Evolutionary conservation across 2,797 vertebrate genomes (phyloP).

Genomic region (Pygocentrus nattereri): DNA sequence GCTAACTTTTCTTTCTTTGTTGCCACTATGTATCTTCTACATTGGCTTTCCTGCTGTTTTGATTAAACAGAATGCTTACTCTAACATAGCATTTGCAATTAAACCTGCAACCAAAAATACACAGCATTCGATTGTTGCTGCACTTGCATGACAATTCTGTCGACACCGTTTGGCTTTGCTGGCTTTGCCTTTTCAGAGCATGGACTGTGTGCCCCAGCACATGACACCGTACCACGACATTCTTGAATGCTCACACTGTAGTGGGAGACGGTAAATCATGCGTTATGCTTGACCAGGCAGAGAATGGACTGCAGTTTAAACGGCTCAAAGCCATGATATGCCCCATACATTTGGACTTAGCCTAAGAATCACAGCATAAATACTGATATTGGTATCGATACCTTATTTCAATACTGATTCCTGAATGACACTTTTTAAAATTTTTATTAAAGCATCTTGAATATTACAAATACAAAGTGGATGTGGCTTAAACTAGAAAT

Average conservation of each 20-base stretch:
- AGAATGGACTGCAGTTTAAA: slow-evolving; percentile 14
- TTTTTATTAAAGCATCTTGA: too few species aligned
- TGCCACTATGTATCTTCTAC: slow-evolving; percentile 7
- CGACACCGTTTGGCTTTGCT: slow-evolving; percentile 40
- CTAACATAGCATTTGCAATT: slow-evolving; percentile 60
- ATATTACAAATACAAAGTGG: too few species aligned
- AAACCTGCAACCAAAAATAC: slow-evolving; percentile 70
- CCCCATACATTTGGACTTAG: neutral
- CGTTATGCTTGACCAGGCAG: slow-evolving; percentile 16
- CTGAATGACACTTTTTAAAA: too few species aligned
- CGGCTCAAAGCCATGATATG: slow-evolving; percentile 5
- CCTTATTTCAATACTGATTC: too few species aligned
- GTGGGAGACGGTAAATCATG: slow-evolving; percentile 63
- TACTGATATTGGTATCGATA: too few species aligned
- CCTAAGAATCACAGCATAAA: neutral
- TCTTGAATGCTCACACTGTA: slow-evolving; percentile 71
- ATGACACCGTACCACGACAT: slow-evolving; percentile 78
- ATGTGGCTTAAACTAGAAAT: too few species aligned
- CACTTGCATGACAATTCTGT: slow-evolving; percentile 65
- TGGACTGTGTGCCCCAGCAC: slow-evolving; percentile 53
- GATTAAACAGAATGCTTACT: slow-evolving; percentile 1
- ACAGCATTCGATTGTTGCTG: slow-evolving; percentile 60
- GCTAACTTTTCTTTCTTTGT: neutral
- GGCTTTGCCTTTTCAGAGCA: slow-evolving; percentile 55
- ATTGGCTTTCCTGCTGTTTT: neutral